Conservation (phyloP, 2,113 vertebrate genomes). For the Siniperca chuatsi region DNA sequence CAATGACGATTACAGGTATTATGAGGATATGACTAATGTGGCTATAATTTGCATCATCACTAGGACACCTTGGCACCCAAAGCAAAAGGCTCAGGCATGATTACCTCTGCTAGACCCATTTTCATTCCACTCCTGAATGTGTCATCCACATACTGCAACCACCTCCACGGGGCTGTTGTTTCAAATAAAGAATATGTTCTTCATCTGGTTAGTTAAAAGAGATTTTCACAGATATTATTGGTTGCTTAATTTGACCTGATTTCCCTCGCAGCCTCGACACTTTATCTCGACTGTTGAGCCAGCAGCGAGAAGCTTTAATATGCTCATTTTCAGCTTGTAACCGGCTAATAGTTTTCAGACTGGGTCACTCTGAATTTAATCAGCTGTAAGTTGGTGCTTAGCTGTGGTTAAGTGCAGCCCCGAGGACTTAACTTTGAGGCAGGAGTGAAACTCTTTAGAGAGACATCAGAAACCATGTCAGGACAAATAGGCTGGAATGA, state of each 20-base stretch:
- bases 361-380: constrained; percentile 64
- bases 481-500: constrained; percentile 33
- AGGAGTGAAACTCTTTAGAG: constrained; percentile 45
- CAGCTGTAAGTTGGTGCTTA: constrained; percentile 53
- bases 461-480: constrained; percentile 46
- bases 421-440: constrained; percentile 46
- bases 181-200: constrained; percentile 35
- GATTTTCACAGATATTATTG: constrained; percentile 41
- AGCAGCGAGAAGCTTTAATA: constrained; percentile 57
- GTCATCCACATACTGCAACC: constrained; percentile 15
- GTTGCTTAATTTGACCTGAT: constrained; percentile 54
- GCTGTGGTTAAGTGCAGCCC: constrained; percentile 44
- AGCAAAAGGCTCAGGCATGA: constrained; percentile 19
- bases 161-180: constrained; percentile 22
- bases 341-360: constrained; percentile 66
- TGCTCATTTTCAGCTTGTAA: constrained; percentile 60
- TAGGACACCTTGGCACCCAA: constrained; percentile 15
- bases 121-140: constrained; percentile 23
- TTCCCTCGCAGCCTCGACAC: constrained; percentile 38
- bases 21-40: constrained; percentile 11
- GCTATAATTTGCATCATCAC: constrained; percentile 34
- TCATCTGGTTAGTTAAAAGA: constrained; percentile 45
- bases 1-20: constrained; percentile 25
- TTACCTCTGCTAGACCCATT: constrained; percentile 31
- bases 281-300: constrained; percentile 38